A percentile compares a stretch with the other conserved stretches of the same genome.
Conservation (phyloP, 2,113 vertebrate species). For the Phasianus colchicus region DNA sequence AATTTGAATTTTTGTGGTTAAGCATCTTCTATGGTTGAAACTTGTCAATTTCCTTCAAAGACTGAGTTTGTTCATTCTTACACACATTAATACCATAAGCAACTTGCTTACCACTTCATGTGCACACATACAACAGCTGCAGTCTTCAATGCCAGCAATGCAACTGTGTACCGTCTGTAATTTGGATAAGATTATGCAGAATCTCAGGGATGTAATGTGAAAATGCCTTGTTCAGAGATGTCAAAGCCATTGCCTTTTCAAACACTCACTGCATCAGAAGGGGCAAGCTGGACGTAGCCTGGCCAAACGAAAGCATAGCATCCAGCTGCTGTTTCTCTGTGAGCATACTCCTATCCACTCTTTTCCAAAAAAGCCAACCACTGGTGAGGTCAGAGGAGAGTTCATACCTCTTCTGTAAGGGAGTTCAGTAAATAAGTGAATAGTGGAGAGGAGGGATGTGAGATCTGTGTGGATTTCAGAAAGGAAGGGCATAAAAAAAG, state of each 20-base stretch:
- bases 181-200: not conserved
- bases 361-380: not conserved
- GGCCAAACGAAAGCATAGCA: not conserved
- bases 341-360: not conserved
- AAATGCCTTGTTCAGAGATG: not conserved
- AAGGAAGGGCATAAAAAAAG: not conserved
- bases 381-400: not conserved
- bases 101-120: not conserved
- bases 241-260: rapidly evolving
- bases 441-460: not conserved
- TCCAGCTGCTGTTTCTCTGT: not conserved
- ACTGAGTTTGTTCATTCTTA: not conserved
- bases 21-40: not conserved
- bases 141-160: not conserved
- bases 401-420: not conserved
- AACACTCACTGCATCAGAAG: not conserved
- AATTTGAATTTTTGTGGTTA: not conserved
- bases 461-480: not conserved
- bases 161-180: not conserved
- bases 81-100: not conserved
- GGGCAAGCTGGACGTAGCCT: not conserved
- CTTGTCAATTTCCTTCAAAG: not conserved
- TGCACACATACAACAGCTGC: not conserved
- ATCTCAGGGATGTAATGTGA: not conserved
- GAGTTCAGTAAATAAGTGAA: not conserved